These are phyloP conservation scores for Mechanitis mazaeus DNA, from an alignment of 2,888 invertebrate genomes.

Conservation along the genomic window DNA sequence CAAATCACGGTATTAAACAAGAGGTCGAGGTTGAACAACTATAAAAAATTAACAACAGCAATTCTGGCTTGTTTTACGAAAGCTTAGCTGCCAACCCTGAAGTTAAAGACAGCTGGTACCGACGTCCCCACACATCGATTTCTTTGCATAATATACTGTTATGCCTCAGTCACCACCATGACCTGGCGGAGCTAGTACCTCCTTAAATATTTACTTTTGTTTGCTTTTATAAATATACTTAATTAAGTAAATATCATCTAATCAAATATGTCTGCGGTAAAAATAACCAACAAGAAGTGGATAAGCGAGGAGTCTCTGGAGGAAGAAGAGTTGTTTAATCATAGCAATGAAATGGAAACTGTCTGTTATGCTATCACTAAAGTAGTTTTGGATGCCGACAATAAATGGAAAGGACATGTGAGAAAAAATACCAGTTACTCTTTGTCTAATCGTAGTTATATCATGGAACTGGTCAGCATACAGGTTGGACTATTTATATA, in stretches of 20 bases:
- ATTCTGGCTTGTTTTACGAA: conserved; percentile 61
- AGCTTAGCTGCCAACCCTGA: conserved; percentile 41
- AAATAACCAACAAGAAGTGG: conserved; percentile 67
- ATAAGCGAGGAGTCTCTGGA: conserved; percentile 73
- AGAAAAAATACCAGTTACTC: conserved; percentile 48
- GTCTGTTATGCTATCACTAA: conserved; percentile 67
- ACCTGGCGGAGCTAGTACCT: conserved; percentile 46
- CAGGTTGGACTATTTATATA: conserved; percentile 46
- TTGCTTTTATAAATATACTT: conserved; percentile 10
- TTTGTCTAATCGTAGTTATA: conserved; percentile 62
- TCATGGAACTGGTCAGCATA: conserved; percentile 71
- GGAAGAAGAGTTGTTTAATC: conserved; percentile 65
- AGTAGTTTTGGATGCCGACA: conserved; percentile 65
- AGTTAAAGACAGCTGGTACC: conserved; percentile 48
- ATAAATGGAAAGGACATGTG: conserved; percentile 63
- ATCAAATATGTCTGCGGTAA: conserved; percentile 41
- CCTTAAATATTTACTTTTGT: conserved; percentile 12
- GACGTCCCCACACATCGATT: conserved; percentile 67
- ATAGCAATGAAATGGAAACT: conserved; percentile 70
- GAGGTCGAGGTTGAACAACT: conserved; percentile 50
- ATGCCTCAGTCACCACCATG: conserved; percentile 56
- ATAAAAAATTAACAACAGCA: conserved; percentile 57
- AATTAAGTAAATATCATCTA: background rate
- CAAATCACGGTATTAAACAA: conserved; percentile 30
- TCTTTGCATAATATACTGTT: conserved; percentile 43